Base-by-base conservation (phyloP, 1,140 invertebrate species). In the Dermatophagoides farinae region DNA sequence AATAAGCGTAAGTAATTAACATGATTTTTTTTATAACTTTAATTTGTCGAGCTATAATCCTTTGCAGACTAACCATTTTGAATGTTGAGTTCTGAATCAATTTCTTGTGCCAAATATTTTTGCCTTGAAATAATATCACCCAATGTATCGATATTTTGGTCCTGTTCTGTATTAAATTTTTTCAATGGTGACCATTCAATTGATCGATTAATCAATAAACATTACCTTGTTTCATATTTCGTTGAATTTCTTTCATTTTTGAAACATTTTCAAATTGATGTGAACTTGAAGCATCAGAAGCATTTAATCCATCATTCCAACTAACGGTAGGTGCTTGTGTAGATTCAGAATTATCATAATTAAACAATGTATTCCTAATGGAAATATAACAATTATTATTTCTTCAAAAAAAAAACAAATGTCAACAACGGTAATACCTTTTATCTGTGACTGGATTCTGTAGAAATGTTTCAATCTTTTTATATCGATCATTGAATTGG, bases 81-180 rank as follows among this genome's bases (percentile, higher is more conserved):
- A 22, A 64, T 39, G 57, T 73, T 71, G 9, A 74, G 68, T 66
- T 75, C 73, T 64, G 72, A 67, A 12, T 72, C 71, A 58, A 75
- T 73, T 58, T 72, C 71, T 39, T 70, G 47, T n/a, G 73, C 73
- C 70, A 75, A 72, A 61, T 70, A 64, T 61, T 75, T 75, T 62
- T 75, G 73, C 44, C 70, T 60, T 10, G 67, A 61, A 11, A 75
- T 69, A 20, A 74, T 71, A 62, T 68, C 60, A 37, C 68, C 69
- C 31, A 75, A 65, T 1, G 68, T 67, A 51, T 74, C 73, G 49
- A 75, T 62, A n/a, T 73, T 73, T 63, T 66, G 59, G 61, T 75
- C 73, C 67, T 75, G 73, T 54, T 72, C 73, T 75, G 46, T n/a
- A 60, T 44, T 59, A 41, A 23, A 14, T 43, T 2, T 2, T 5